Evolutionary conservation across 92 coral and sea anemone genomes (phyloP).

Genomic region (Paramuricea clavata): DNA sequence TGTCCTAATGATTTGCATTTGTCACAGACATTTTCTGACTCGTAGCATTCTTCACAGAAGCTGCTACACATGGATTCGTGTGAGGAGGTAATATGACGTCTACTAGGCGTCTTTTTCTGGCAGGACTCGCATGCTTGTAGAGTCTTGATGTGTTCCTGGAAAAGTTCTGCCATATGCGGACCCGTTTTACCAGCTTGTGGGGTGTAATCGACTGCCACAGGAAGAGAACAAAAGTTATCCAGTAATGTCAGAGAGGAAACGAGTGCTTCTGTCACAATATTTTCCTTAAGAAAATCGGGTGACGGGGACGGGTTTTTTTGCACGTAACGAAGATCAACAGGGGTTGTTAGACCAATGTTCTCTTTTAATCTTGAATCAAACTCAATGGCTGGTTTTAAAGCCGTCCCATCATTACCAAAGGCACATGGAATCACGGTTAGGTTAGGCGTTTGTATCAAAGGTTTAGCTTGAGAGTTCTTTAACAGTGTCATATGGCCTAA

Average conservation of each 20-base stretch:
- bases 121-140: neutral
- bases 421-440: conserved; percentile 67
- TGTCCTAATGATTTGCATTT: neutral
- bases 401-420: conserved; percentile 66
- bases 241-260: conserved; percentile 64
- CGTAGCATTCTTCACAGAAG: neutral
- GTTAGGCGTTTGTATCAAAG: conserved; percentile 60
- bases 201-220: conserved; percentile 62
- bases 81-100: neutral
- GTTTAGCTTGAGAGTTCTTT: conserved; percentile 60
- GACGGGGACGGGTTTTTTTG: conserved; percentile 52
- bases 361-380: conserved; percentile 57
- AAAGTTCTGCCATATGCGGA: conserved; percentile 54
- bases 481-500: conserved; percentile 59
- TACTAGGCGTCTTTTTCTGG: neutral
- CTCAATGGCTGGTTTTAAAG: conserved; percentile 69
- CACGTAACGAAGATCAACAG: conserved; percentile 43
- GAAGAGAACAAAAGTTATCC: conserved; percentile 64
- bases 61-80: neutral
- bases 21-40: neutral
- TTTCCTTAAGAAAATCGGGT: conserved; percentile 37
- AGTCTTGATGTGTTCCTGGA: conserved; percentile 42
- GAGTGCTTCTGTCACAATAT: conserved; percentile 57
- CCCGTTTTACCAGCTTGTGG: conserved; percentile 66
- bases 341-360: conserved; percentile 45